Evolutionary conservation across 2,113 vertebrate species (phyloP).

Genomic region (Callithrix jacchus): DNA sequence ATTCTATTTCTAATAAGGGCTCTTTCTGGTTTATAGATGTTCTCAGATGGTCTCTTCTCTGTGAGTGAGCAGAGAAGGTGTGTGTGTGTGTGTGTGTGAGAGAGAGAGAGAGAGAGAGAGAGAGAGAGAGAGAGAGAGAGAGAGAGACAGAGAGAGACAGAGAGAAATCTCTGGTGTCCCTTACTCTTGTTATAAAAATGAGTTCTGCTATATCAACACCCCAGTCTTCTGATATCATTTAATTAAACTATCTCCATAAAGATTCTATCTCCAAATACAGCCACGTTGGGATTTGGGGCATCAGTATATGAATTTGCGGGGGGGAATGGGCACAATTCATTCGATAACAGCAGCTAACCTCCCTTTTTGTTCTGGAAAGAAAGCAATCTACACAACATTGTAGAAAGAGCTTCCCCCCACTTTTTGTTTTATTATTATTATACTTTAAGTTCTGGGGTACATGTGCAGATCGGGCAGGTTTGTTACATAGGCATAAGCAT

Average conservation of each 20-base stretch:
- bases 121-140: background rate
- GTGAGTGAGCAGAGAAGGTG: fast-evolving
- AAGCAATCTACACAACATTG: background rate
- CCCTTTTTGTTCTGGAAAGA: background rate
- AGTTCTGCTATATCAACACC: background rate
- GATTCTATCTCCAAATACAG: background rate
- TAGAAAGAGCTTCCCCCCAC: background rate
- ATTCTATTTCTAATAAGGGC: background rate
- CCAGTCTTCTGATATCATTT: background rate
- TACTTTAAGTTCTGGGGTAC: too few species aligned
- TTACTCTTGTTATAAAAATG: background rate
- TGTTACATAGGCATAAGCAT: too few species aligned
- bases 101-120: background rate
- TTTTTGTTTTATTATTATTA: too few species aligned
- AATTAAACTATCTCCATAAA: background rate
- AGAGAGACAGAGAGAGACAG: background rate
- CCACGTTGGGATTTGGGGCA: background rate
- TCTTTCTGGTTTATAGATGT: background rate
- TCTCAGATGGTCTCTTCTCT: background rate
- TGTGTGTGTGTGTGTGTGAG: too few species aligned
- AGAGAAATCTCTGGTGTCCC: background rate
- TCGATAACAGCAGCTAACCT: background rate
- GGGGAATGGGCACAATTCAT: background rate
- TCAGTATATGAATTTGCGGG: background rate
- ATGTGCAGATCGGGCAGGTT: too few species aligned